Evolutionary conservation across 2,888 invertebrate species (phyloP).

Genomic region (Agelastica alni): DNA sequence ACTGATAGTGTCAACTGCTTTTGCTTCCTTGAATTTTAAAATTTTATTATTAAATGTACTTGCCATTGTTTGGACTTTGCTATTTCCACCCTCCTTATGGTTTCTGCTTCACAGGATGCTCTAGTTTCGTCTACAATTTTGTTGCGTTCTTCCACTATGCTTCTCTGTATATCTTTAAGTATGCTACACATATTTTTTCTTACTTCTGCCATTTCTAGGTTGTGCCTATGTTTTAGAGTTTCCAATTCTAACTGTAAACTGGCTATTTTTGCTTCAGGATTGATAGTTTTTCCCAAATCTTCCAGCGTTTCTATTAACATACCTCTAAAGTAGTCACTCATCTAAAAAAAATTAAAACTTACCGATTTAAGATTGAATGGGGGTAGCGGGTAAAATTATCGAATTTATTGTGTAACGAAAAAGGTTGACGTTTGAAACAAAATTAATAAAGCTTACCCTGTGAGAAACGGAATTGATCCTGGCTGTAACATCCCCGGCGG

Average conservation of each 20-base stretch:
- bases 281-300: constrained; percentile 63
- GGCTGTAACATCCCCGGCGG: constrained; percentile 49
- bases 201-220: constrained; percentile 72
- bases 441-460: no score
- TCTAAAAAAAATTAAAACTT: constrained; percentile 57
- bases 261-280: constrained; percentile 64
- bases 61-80: constrained; percentile 89
- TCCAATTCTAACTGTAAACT: constrained; percentile 71
- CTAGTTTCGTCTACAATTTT: constrained; percentile 68
- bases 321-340: constrained; percentile 71
- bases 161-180: constrained; percentile 52
- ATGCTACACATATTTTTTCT: constrained; percentile 52
- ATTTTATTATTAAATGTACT: no score
- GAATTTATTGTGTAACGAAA: no score
- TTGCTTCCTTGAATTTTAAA: no score
- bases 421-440: no score
- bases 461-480: constrained; percentile 54
- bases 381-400: no score
- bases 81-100: constrained; percentile 72
- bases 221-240: constrained; percentile 70
- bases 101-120: constrained; percentile 69
- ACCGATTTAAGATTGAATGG: no score
- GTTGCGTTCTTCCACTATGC: constrained; percentile 63
- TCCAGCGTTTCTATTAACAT: constrained; percentile 70
- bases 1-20: no score